These are phyloP conservation scores for Acrossocheilus wenchowensis DNA, from an alignment of 2,797 vertebrate species.

Conservation along the genomic window DNA sequence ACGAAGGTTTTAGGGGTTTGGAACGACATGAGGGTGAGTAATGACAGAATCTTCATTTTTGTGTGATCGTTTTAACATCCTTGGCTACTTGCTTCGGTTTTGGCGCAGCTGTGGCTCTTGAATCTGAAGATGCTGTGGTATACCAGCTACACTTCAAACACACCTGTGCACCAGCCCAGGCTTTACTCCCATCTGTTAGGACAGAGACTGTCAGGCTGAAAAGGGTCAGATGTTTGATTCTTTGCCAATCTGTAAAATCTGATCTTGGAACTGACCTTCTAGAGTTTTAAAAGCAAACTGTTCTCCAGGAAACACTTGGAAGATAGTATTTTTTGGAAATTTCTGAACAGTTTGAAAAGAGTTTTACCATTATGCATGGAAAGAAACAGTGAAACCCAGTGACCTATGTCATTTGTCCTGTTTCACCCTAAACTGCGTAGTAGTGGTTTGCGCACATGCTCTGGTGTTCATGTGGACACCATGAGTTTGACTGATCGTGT, in stretches of 20 bases:
- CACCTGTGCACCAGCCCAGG: neutral
- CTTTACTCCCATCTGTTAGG: neutral
- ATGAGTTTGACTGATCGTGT: neutral
- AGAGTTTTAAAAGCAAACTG: neutral
- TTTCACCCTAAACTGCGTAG: neutral
- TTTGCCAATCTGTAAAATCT: neutral
- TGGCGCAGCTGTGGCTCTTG: neutral
- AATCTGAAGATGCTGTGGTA: neutral
- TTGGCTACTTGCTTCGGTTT: neutral
- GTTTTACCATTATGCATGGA: neutral
- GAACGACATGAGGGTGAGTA: neutral
- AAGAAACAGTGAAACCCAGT: neutral
- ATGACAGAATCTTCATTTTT: neutral
- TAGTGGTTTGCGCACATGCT: neutral
- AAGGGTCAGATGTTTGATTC: neutral
- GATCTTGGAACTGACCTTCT: neutral
- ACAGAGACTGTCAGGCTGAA: slow-evolving; percentile 3
- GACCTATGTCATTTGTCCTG: neutral
- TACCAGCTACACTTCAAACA: neutral
- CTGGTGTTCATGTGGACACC: neutral
- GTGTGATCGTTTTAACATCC: neutral
- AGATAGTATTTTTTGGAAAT: neutral
- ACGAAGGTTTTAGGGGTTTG: neutral
- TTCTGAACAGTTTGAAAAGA: neutral
- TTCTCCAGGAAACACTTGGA: neutral